phyloP scores from a whole-genome alignment of 2,113 vertebrate species.

The Tympanuchus pallidicinctus region DNA sequence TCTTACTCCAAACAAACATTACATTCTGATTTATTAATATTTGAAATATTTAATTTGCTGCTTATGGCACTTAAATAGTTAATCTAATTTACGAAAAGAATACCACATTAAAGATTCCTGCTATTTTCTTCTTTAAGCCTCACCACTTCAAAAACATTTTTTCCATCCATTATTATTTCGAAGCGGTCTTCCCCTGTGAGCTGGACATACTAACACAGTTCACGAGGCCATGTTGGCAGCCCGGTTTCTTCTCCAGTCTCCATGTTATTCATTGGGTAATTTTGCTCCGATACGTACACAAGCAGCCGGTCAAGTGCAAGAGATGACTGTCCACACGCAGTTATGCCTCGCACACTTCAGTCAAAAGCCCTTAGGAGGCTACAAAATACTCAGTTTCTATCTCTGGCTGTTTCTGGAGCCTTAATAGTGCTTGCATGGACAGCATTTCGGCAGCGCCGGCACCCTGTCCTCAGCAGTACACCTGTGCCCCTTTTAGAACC shows the following conservation, averaged over 20 bases:
- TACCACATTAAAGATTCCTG: not conserved
- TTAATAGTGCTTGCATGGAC: rapidly evolving
- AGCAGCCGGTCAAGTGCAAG: not conserved
- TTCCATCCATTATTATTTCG: not conserved
- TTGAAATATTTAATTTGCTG: slow-evolving; percentile 10
- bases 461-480: not conserved
- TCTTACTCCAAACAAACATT: not conserved
- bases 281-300: not conserved
- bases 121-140: not conserved
- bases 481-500: not conserved
- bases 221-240: not conserved
- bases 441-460: rapidly evolving
- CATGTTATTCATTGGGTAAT: not conserved
- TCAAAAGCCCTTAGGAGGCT: not conserved
- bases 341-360: not conserved
- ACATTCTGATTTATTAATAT: not conserved
- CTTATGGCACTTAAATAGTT: slow-evolving; percentile 5
- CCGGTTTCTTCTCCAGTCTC: not conserved
- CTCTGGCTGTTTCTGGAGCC: not conserved
- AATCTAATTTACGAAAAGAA: slow-evolving; percentile 11
- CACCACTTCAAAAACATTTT: not conserved
- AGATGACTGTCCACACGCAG: not conserved
- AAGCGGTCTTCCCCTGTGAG: not conserved
- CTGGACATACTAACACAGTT: not conserved
- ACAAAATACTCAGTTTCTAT: not conserved